phyloP scores from a whole-genome alignment of 2,797 vertebrate species.

The Microctenopoma lineatum region DNA sequence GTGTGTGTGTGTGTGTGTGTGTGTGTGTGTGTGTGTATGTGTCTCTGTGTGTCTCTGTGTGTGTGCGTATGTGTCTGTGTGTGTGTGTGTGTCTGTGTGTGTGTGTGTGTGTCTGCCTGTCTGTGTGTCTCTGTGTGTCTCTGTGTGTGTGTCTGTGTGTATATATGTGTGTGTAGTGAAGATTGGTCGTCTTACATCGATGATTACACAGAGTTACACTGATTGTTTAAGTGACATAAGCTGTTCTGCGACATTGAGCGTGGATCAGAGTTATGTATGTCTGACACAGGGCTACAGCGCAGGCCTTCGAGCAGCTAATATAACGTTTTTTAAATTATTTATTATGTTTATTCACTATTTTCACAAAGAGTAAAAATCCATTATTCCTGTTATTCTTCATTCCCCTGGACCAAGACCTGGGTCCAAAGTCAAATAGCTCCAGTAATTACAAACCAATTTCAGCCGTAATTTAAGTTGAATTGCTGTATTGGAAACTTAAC shows the following conservation, averaged over 20 bases:
- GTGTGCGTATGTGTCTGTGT: too few relatives aligned
- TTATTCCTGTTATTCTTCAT: neutral
- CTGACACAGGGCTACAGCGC: too few relatives aligned
- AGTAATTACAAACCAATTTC: too few relatives aligned
- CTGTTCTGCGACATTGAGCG: neutral
- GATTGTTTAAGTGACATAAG: conserved; percentile 25
- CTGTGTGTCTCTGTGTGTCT: too few relatives aligned
- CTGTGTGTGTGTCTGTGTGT: too few relatives aligned
- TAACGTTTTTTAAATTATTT: too few relatives aligned
- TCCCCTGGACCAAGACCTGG: neutral
- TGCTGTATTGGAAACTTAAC: neutral
- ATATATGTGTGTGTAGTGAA: conserved; percentile 2
- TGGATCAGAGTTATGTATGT: too few relatives aligned
- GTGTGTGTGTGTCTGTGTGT: too few relatives aligned
- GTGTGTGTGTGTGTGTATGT: conserved; percentile 18
- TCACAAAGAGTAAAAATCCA: neutral
- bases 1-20: conserved; percentile 23
- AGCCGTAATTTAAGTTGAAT: too few relatives aligned
- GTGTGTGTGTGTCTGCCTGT: too few relatives aligned
- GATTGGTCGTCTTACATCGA: conserved; percentile 23
- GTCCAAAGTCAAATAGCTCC: neutral
- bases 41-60: conserved; percentile 7
- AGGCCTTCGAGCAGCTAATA: too few relatives aligned
- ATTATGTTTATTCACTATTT: too few relatives aligned
- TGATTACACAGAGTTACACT: conserved; percentile 1